phyloP scores from a whole-genome alignment of 2,113 vertebrate genomes.

The Nansenia antarctica region DNA sequence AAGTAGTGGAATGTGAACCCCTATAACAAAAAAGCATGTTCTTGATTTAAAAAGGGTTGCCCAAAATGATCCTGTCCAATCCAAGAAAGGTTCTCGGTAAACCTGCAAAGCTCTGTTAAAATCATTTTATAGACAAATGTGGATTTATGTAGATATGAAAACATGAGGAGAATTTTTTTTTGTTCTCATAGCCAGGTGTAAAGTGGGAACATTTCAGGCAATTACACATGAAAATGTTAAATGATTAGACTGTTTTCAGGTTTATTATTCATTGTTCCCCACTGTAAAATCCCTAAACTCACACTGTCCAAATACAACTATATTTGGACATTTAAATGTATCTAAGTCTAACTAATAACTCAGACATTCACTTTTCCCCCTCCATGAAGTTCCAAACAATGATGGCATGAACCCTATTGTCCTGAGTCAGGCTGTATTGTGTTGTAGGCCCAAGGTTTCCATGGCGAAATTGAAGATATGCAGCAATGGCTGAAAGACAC shows the following conservation, averaged over 20 bases:
- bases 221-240: slow-evolving; percentile 4
- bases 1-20: background rate
- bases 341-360: slow-evolving; percentile 49
- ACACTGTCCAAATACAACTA: background rate
- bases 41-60: slow-evolving; percentile 7
- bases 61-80: slow-evolving; percentile 1
- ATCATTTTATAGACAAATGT: background rate
- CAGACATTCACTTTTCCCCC: slow-evolving; percentile 38
- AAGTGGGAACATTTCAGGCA: background rate
- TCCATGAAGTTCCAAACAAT: slow-evolving; percentile 44
- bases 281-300: background rate
- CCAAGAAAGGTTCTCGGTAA: background rate
- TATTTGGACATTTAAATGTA: slow-evolving; percentile 30
- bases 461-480: slow-evolving; percentile 97
- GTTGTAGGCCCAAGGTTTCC: slow-evolving; percentile 97
- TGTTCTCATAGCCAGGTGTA: background rate
- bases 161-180: background rate
- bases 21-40: slow-evolving; percentile 1
- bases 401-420: slow-evolving; percentile 62
- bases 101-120: background rate
- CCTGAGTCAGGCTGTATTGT: slow-evolving; percentile 69
- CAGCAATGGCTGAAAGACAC: slow-evolving; percentile 97
- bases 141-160: background rate
- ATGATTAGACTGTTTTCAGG: slow-evolving; percentile 3
- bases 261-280: slow-evolving; percentile 6